Percentiles rank a stretch among this genome's conserved stretches.
These are phyloP conservation scores for Drosophila asahinai DNA, from an alignment of 1,140 invertebrate species.

Conservation along the genomic window DNA sequence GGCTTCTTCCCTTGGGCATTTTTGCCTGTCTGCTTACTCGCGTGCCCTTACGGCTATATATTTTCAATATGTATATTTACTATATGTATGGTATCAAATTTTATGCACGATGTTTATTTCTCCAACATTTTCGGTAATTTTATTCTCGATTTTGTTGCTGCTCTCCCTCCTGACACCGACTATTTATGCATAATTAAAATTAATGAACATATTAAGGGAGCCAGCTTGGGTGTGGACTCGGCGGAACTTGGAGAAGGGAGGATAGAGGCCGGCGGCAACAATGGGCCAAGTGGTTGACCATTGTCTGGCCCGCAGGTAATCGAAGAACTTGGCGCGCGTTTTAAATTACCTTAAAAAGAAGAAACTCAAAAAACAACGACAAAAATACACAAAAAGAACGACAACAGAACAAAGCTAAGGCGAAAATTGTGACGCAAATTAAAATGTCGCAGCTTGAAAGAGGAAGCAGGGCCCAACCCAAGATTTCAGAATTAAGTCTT, in stretches of 20 bases:
- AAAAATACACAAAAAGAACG: neutral
- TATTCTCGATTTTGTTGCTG: constrained; percentile 35
- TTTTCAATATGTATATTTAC: neutral
- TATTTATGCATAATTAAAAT: constrained; percentile 79
- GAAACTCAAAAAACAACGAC: neutral
- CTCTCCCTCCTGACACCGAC: constrained; percentile 29
- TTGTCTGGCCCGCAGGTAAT: constrained; percentile 72
- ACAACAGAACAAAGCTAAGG: constrained; percentile 14
- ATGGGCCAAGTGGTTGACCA: constrained; percentile 41
- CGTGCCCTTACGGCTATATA: constrained; percentile 17
- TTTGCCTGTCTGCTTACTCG: constrained; percentile 1
- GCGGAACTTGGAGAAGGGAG: neutral
- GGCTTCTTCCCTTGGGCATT: constrained; percentile 21
- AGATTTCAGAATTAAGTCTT: neutral
- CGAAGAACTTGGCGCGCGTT: constrained; percentile 66
- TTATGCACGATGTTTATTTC: constrained; percentile 25
- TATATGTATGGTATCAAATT: constrained; percentile 22
- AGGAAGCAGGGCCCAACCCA: neutral
- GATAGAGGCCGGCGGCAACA: constrained; percentile 27
- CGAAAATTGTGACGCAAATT: constrained; percentile 67
- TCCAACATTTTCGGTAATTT: constrained; percentile 15
- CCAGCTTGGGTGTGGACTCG: constrained; percentile 15
- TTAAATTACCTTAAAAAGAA: constrained; percentile 60
- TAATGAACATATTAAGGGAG: constrained; percentile 74
- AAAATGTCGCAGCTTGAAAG: constrained; percentile 19